phyloP scores from a whole-genome alignment of 37 sponge, comb jelly and placozoan species.

The Geodia barretti region DNA sequence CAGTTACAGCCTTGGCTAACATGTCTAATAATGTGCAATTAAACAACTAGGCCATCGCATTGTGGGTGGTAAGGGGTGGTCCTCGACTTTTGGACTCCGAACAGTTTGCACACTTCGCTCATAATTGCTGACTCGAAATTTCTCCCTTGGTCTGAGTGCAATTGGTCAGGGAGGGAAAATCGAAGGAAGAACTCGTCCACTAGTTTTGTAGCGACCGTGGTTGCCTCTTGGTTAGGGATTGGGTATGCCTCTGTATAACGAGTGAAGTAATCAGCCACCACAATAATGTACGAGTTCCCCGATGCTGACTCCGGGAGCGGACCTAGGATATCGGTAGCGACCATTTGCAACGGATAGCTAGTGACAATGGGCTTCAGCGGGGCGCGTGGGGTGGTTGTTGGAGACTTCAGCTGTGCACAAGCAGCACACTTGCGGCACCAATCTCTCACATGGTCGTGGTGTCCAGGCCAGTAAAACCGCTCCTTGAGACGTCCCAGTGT shows the following conservation, averaged over 20 bases:
- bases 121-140: slow-evolving; percentile 20
- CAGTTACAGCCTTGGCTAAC: slow-evolving; percentile 12
- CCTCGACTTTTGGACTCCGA: slow-evolving; percentile 1
- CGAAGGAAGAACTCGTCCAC: slow-evolving; percentile 17
- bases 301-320: slow-evolving; percentile 6
- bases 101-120: slow-evolving; percentile 13
- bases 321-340: slow-evolving; percentile 23
- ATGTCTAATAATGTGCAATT: slow-evolving; percentile 20
- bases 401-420: slow-evolving; percentile 12
- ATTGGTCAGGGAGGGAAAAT: slow-evolving; percentile 24
- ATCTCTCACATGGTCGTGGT: slow-evolving; percentile 3
- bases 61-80: slow-evolving; percentile 43
- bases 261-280: slow-evolving; percentile 30
- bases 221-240: slow-evolving; percentile 26
- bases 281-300: slow-evolving; percentile 28
- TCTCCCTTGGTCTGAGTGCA: slow-evolving; percentile 43
- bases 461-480: slow-evolving; percentile 39
- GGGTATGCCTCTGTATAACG: slow-evolving; percentile 30
- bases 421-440: slow-evolving; percentile 1
- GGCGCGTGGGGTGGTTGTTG: slow-evolving; percentile 2
- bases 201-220: slow-evolving; percentile 18
- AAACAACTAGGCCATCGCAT: slow-evolving; percentile 23
- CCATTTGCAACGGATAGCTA: slow-evolving; percentile 24
- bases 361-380: neutral
- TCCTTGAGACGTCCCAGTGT: slow-evolving; percentile 23